These are phyloP conservation scores for Turnix velox DNA, from an alignment of 2,113 vertebrate genomes.

Conservation along the genomic window DNA sequence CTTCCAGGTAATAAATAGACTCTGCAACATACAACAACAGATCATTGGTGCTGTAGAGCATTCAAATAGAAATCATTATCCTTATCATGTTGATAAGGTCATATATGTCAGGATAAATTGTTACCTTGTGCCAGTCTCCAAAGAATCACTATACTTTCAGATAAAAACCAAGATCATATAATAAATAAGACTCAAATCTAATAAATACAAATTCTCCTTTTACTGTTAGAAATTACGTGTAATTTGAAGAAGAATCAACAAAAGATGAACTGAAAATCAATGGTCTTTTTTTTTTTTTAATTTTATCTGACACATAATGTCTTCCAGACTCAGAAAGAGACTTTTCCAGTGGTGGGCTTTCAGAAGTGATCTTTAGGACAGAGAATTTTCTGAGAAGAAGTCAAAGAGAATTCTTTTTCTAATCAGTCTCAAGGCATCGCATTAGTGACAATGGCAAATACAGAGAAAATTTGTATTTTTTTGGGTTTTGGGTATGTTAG, in stretches of 20 bases:
- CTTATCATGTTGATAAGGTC: conserved; percentile 51
- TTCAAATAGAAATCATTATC: conserved; percentile 47
- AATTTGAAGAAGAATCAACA: conserved; percentile 34
- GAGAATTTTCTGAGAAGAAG: neutral
- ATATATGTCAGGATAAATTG: conserved; percentile 35
- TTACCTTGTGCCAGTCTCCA: conserved; percentile 15
- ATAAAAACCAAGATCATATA: neutral
- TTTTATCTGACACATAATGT: neutral
- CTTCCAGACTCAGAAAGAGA: neutral
- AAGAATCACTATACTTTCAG: neutral
- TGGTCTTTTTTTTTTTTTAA: neutral
- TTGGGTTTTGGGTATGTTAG: neutral
- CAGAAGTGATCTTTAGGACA: conserved; percentile 1
- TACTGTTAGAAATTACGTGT: neutral
- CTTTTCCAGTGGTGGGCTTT: neutral
- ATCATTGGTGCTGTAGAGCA: neutral
- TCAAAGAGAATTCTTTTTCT: neutral
- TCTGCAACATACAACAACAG: conserved; percentile 6
- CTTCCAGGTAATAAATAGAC: conserved; percentile 39
- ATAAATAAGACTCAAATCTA: conserved; percentile 5
- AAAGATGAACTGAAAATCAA: conserved; percentile 8
- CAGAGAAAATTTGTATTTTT: neutral
- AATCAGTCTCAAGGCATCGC: neutral
- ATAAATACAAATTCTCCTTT: conserved; percentile 29
- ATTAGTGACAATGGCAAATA: neutral